Conservation (phyloP, 2,113 vertebrate genomes). For the Aphelocoma coerulescens region DNA sequence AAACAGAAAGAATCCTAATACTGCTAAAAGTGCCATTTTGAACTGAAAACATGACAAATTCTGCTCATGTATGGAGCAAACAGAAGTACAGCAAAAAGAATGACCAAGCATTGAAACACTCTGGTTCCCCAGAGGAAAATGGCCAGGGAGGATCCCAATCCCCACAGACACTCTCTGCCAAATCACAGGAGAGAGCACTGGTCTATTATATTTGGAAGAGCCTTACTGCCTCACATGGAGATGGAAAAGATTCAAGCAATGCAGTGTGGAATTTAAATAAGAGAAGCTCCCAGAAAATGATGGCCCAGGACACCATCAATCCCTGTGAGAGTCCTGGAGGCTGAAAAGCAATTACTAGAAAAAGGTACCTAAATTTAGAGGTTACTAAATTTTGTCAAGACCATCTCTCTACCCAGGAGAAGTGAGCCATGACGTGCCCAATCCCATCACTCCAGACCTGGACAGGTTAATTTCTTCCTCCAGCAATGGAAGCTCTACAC, state of each 20-base stretch:
- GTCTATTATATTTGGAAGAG: slow-evolving; percentile 10
- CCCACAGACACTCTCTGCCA: neutral
- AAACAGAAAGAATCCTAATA: neutral
- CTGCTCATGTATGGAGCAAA: neutral
- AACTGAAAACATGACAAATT: neutral
- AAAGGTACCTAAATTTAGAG: neutral
- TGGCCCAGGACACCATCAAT: neutral
- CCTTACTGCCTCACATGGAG: slow-evolving; percentile 25
- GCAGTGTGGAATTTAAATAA: slow-evolving; percentile 27
- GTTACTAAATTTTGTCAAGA: slow-evolving; percentile 1
- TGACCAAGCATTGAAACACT: neutral
- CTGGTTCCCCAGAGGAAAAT: neutral
- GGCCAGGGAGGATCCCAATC: neutral
- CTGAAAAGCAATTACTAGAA: neutral
- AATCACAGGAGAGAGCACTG: neutral
- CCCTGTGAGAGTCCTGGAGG: neutral
- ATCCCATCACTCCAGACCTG: neutral
- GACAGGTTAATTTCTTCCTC: neutral
- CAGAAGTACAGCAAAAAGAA: neutral
- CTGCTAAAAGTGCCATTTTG: neutral
- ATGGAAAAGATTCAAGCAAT: slow-evolving; percentile 37
- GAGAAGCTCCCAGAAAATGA: slow-evolving; percentile 12
- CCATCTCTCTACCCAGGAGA: neutral
- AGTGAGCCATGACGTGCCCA: neutral
- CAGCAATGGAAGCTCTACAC: neutral